Percentiles rank a stretch among this genome's conserved stretches.
phyloP scores from a whole-genome alignment of 2,888 invertebrate species.

The Crioceris asparagi region DNA sequence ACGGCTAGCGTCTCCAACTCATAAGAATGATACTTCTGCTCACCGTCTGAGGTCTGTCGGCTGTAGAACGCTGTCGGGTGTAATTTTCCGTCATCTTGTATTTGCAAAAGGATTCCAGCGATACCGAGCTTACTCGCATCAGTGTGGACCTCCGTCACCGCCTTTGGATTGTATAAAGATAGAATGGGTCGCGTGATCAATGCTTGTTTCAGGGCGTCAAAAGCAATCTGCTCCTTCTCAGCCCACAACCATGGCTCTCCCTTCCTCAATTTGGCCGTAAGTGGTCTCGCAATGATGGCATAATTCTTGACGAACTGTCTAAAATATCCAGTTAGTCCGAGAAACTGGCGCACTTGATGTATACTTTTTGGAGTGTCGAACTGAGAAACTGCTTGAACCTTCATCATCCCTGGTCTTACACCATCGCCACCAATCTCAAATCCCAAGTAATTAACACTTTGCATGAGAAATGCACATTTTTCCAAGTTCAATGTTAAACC shows the following conservation, averaged over 20 bases:
- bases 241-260: slow-evolving; percentile 15
- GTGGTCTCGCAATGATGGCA: too few species aligned
- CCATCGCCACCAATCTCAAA: too few species aligned
- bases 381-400: too few species aligned
- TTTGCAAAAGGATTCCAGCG: slow-evolving; percentile 25
- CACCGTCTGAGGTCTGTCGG: slow-evolving; percentile 25
- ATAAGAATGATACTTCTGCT: slow-evolving; percentile 28
- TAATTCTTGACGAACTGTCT: too few species aligned
- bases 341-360: too few species aligned
- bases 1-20: slow-evolving; percentile 33
- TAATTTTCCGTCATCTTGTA: slow-evolving; percentile 11
- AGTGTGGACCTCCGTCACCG: slow-evolving; percentile 24
- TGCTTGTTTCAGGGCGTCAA: too few species aligned
- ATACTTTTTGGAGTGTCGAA: too few species aligned
- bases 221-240: slow-evolving; percentile 7
- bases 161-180: slow-evolving; percentile 16
- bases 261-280: too few species aligned
- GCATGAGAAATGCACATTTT: too few species aligned
- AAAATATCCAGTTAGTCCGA: too few species aligned
- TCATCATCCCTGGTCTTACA: too few species aligned
- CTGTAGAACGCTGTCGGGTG: slow-evolving; percentile 28
- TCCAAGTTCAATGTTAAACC: slow-evolving; percentile 16
- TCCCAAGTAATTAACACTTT: too few species aligned
- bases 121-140: slow-evolving; percentile 23
- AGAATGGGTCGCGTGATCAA: slow-evolving; percentile 14